Base-by-base conservation (phyloP, 2,113 vertebrate species). In the Camarhynchus parvulus region DNA sequence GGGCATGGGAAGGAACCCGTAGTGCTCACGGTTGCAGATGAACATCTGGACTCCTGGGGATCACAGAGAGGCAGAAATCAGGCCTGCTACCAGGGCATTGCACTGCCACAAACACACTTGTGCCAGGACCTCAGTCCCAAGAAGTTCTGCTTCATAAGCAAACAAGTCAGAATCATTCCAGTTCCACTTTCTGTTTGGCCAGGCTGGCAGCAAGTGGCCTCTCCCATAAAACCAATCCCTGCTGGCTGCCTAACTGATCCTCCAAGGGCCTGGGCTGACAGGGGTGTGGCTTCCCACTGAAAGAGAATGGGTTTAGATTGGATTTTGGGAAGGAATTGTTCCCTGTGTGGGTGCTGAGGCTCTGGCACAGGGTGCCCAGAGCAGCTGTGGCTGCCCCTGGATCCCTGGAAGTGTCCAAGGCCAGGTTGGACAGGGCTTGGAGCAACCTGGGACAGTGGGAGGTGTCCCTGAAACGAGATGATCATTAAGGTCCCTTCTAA, bases 1-100 rank as follows among this genome's bases (percentile, higher is more conserved):
- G 24, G 99, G 99, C 87, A 99, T 98, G 9, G 99, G 98, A 62
- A 99, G 98, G 97, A 99, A 99, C 14, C 99, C 99, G 1, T 99
- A 99, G 95, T 99, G 99, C n/a, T 99, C 98, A 52, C 95, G 98
- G 97, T 99, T 99, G 95, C 99, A 99, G 89, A 99, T 92, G 76
- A 99, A 98, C 99, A 99, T 99, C 98, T 99, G 99, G 81, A 98
- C 73, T 52, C 97, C 98, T 98, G 96, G 27, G 77, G 77, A 75
- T 33, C 59, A 76, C 42, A 95, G 31, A 84, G 56, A 89, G 82
- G 19, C 31, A 89, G n/a, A 46, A 28, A 59, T 50, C 42, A 24
- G 62, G 55, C n/a, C 39, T 55, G 77, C 63, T 14, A 28, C 41
- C 39, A 69, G 79, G 1, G 3, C 37, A 53, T 35, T 62, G n/a